Evolutionary conservation across 2,888 invertebrate genomes (phyloP).

Genomic region (Didymodactylos carnosus): DNA sequence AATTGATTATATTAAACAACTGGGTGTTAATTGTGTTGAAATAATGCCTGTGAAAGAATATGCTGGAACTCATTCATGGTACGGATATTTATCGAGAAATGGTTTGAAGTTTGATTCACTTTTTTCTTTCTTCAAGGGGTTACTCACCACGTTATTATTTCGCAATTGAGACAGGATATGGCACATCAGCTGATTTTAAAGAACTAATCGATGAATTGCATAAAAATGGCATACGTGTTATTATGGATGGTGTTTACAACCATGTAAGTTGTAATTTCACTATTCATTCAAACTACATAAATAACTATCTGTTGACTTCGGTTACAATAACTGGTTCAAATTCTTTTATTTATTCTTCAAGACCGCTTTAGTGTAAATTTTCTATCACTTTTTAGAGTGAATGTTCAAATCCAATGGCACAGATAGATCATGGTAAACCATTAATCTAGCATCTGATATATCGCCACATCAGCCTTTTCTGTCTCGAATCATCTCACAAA

Average conservation of each 20-base stretch:
- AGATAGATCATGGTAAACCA: background rate
- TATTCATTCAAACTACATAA: background rate
- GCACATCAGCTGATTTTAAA: background rate
- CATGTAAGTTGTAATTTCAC: background rate
- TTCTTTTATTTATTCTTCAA: too few species aligned
- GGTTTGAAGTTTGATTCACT: too few species aligned
- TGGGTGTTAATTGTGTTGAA: background rate
- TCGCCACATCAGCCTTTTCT: too few species aligned
- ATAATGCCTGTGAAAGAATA: background rate
- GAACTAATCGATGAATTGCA: background rate
- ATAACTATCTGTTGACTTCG: background rate
- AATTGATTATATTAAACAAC: background rate
- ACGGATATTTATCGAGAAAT: too few species aligned
- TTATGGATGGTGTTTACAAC: background rate
- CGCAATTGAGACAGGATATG: background rate
- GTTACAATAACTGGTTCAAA: too few species aligned
- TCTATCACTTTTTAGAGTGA: background rate
- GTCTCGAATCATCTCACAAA: too few species aligned
- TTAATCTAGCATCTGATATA: too few species aligned
- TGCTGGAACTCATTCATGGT: background rate
- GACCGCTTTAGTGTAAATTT: background rate
- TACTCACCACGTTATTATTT: background rate
- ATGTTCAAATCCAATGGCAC: background rate
- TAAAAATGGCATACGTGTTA: background rate
- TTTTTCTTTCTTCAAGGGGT: background rate